Evolutionary conservation across 2,888 invertebrate genomes (phyloP), one percentile per base, ranked within the genome.

Genomic region (Uloborus plumipes): DNA sequence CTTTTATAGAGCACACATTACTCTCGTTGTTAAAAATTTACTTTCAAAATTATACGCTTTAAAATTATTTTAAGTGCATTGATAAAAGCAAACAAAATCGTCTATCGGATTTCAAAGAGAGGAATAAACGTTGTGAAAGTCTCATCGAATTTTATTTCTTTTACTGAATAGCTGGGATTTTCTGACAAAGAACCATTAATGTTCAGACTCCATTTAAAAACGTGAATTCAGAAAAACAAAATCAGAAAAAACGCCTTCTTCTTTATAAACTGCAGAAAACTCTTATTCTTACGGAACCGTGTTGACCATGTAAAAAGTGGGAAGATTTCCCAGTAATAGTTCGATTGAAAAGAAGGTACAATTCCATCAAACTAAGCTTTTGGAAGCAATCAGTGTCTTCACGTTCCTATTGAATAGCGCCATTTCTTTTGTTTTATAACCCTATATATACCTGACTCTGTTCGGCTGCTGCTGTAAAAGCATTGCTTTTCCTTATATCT

Each of bases 341-440:
- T 77, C 70, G 53, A 77, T 77, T 77, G 59, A 77, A 53, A 31
- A 58, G 58, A 47, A 77, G 62, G 55, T 39, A 71, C 53, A 62
- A 64, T 71, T 77, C 77, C 77, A 77, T 77, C 72, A 72, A 65
- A 66, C 39, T 72, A 78, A 78, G 78, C 66, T 78, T 66, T 78
- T 65, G 53, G 53, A 53, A 64, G 67, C 80, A 74, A 80, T 80
- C 80, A 74, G 61, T 70, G 80, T 70, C 55, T 80, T 58, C 80
- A 80, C 80, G 80, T 80, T 69, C 70, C 31, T 69, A 70, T 65
- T 80, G 69, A 80, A 80, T 80, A 61, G 69, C 80, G 14, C 53
- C 69, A 74, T 74, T 74, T 73, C 64, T 58, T 74, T 80, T 78
- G 71, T 74, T 80, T 80, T 74, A 74, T 80, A 74, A 64, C 80